Evolutionary conservation across 2,797 vertebrate genomes (phyloP).

Genomic region (Lutra lutra): DNA sequence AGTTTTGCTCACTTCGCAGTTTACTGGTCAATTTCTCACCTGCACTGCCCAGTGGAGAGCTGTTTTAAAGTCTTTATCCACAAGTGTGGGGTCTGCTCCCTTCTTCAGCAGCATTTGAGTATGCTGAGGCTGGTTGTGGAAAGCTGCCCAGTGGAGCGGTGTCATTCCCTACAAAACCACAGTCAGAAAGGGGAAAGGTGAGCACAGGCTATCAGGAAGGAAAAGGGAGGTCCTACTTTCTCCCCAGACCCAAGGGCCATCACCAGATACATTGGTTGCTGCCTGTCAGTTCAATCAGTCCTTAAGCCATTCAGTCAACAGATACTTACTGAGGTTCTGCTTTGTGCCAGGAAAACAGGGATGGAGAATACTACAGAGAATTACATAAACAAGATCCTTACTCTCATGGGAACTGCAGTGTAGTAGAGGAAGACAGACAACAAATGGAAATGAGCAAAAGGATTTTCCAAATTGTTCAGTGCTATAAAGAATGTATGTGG

Average conservation of each 20-base stretch:
- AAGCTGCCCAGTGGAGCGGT: conserved; percentile 94
- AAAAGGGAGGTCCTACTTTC: accelerated
- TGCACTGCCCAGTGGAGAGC: conserved; percentile 94
- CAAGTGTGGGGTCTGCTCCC: conserved; percentile 91
- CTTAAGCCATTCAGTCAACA: not conserved
- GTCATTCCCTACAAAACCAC: conserved; percentile 91
- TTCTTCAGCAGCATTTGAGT: conserved; percentile 91
- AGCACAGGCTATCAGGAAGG: not conserved
- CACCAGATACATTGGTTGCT: not conserved
- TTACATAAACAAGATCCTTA: not conserved
- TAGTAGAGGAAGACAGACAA: not conserved
- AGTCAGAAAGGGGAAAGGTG: conserved; percentile 36
- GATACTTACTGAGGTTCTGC: not conserved
- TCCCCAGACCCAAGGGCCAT: not conserved
- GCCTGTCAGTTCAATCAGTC: not conserved
- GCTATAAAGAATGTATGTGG: accelerated
- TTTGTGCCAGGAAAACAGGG: not conserved
- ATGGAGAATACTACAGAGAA: not conserved
- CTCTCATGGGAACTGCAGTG: not conserved
- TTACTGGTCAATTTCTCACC: conserved; percentile 82
- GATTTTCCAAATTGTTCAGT: not conserved
- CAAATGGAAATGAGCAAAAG: not conserved
- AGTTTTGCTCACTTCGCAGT: too few relatives aligned
- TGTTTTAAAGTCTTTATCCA: conserved; percentile 94
- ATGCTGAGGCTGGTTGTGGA: conserved; percentile 92